Conservation (phyloP, 2,113 vertebrate species). For the Ancistrus triradiatus region DNA sequence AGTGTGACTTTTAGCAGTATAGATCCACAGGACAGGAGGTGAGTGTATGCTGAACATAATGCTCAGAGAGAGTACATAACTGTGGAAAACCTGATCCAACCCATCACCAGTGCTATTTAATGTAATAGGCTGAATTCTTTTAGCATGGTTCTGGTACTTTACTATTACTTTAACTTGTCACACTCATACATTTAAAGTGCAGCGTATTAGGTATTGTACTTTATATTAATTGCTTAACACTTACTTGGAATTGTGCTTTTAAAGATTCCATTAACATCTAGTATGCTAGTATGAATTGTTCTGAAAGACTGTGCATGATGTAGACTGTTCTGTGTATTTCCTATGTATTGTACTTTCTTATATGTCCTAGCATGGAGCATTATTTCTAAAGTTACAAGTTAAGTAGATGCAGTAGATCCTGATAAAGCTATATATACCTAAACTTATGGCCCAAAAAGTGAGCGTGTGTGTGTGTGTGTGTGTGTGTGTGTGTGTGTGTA, state of each 20-base stretch:
- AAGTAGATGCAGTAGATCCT: background rate
- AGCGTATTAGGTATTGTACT: background rate
- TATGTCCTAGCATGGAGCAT: background rate
- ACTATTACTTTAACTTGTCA: background rate
- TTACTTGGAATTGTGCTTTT: background rate
- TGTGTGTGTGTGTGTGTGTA: conserved; percentile 32
- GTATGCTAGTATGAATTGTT: background rate
- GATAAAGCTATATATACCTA: too few species aligned
- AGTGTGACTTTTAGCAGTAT: conserved; percentile 84
- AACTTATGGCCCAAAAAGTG: background rate
- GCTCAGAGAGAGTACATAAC: background rate
- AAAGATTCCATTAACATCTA: background rate
- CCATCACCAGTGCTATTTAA: background rate
- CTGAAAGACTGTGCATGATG: conserved; percentile 29
- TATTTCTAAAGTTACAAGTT: background rate
- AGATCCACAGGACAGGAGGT: conserved; percentile 87
- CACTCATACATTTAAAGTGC: background rate
- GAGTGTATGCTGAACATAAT: conserved; percentile 12
- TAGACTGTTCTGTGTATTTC: conserved; percentile 41
- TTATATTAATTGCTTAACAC: background rate
- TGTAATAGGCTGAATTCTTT: background rate
- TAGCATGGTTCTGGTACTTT: background rate
- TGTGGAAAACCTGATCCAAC: background rate
- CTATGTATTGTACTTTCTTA: conserved; percentile 21
- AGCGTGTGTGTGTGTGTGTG: conserved; percentile 17